These are phyloP conservation scores for Hipposideros larvatus DNA, from an alignment of 2,797 vertebrate genomes.

Conservation along the genomic window DNA sequence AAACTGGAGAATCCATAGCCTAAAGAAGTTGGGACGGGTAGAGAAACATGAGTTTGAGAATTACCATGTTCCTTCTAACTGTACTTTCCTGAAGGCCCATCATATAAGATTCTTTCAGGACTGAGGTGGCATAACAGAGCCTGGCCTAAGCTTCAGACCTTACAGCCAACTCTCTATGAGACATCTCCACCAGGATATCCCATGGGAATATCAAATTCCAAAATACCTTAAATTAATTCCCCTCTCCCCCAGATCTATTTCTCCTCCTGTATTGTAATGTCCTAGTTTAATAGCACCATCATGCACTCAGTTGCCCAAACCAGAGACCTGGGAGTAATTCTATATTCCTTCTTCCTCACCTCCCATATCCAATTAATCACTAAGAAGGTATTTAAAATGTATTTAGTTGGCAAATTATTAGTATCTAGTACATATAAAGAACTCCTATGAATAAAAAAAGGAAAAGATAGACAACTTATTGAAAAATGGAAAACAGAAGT, in stretches of 20 bases:
- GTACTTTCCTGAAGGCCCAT: neutral
- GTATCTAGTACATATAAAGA: neutral
- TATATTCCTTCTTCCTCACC: neutral
- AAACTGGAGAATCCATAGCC: neutral
- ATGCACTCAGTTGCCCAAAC: conserved; percentile 23
- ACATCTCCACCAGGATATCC: neutral
- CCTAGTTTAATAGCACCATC: neutral
- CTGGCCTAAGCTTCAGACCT: neutral
- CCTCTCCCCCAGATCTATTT: neutral
- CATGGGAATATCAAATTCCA: neutral
- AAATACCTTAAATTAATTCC: neutral
- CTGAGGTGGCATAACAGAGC: neutral
- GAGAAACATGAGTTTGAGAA: neutral
- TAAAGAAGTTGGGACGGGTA: neutral
- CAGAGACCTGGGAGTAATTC: conserved; percentile 18
- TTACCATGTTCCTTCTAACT: neutral
- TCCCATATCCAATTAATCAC: neutral
- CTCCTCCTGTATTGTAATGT: neutral
- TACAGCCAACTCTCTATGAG: neutral
- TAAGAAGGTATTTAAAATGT: neutral
- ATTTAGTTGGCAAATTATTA: conserved; percentile 23
- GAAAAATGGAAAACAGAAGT: neutral
- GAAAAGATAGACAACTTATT: neutral
- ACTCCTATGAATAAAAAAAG: neutral
- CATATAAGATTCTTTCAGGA: neutral